phyloP scores from a whole-genome alignment of 1,140 invertebrate genomes.

The Brachionus asplanchnoidis region DNA sequence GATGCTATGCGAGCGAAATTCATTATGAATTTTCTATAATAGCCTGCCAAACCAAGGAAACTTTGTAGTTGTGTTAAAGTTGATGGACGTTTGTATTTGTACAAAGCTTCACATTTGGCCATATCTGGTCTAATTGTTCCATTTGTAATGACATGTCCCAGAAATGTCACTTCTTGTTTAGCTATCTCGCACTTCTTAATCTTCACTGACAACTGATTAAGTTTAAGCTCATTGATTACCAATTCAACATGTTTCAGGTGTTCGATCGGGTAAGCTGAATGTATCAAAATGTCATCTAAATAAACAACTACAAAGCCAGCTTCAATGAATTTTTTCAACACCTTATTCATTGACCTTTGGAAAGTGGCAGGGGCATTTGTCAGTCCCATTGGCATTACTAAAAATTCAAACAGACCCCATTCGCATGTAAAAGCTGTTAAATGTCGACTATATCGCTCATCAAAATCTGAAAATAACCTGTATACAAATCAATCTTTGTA shows the following conservation, averaged over 20 bases:
- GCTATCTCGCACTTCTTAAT: constrained; percentile 9
- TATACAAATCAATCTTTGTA: constrained; percentile 44
- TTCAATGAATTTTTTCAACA: not conserved
- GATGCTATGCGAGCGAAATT: constrained; percentile 42
- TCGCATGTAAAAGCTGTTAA: constrained; percentile 42
- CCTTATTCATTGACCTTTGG: constrained; percentile 57
- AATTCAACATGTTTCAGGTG: constrained; percentile 14
- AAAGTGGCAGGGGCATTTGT: constrained; percentile 56
- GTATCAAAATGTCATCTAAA: constrained; percentile 27
- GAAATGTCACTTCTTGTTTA: constrained; percentile 5
- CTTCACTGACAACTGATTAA: not conserved
- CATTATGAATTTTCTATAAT: constrained; percentile 43
- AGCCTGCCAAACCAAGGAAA: constrained; percentile 43
- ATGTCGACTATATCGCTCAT: constrained; percentile 23
- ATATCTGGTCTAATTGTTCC: constrained; percentile 42
- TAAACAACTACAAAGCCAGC: constrained; percentile 4
- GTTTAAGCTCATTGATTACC: not conserved
- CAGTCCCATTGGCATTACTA: constrained; percentile 56
- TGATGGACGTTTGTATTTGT: constrained; percentile 35
- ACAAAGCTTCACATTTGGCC: constrained; percentile 30
- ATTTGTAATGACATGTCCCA: constrained; percentile 43
- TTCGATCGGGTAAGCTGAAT: not conserved
- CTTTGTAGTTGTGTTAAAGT: constrained; percentile 42
- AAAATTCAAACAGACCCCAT: constrained; percentile 49
- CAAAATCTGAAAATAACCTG: constrained; percentile 45